These are phyloP conservation scores for Cottus gobio DNA, from an alignment of 2,113 vertebrate genomes.

Conservation along the genomic window DNA sequence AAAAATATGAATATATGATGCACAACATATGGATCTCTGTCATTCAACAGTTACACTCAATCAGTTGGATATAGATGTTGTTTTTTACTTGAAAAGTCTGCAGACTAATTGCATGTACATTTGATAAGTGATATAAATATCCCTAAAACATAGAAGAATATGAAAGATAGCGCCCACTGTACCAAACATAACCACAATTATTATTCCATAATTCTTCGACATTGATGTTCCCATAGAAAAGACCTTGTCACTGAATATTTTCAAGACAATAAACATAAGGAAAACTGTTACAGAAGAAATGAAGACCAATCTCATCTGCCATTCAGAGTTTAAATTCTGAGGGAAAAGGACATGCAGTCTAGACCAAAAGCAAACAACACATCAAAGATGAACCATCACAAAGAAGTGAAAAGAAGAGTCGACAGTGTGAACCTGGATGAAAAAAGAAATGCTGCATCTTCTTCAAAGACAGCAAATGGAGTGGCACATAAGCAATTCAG, in stretches of 20 bases:
- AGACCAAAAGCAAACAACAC: not conserved
- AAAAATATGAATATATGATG: too few relatives aligned
- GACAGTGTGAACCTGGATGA: not conserved
- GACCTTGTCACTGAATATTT: not conserved
- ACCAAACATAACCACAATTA: not conserved
- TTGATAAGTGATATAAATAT: not conserved
- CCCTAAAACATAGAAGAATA: not conserved
- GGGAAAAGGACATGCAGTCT: not conserved
- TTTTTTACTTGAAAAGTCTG: not conserved
- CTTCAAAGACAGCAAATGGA: conserved; percentile 1
- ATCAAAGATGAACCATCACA: not conserved
- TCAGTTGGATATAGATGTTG: not conserved
- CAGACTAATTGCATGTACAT: not conserved
- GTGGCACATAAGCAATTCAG: not conserved
- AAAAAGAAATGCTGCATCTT: not conserved
- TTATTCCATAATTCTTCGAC: not conserved
- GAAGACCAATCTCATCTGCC: not conserved
- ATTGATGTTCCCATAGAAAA: not conserved
- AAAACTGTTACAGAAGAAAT: not conserved
- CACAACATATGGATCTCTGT: not conserved
- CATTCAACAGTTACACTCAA: not conserved
- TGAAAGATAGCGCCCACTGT: not conserved
- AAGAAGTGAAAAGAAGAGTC: not conserved
- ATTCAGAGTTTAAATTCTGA: not conserved
- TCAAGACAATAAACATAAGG: not conserved